Base-by-base conservation (phyloP, 2,888 invertebrate genomes). In the Philonicus albiceps region DNA sequence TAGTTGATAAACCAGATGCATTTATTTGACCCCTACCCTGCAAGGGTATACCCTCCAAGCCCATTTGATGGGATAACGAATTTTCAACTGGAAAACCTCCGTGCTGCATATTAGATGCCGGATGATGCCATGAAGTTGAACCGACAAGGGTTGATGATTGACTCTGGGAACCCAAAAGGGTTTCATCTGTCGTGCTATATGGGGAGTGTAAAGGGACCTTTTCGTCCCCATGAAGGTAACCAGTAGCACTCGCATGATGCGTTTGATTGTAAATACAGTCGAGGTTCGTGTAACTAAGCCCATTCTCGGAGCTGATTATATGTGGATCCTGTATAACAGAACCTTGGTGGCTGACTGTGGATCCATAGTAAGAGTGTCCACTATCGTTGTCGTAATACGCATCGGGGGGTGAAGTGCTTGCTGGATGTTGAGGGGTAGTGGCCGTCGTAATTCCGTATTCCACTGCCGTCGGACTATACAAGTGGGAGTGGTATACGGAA, bases 221-320 rank as follows among this genome's bases (percentile, higher is more conserved):
- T 92, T 88, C 92, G 85, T 92, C 92, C 55, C 91, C 92, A 86
- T 80, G 72, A 75, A 83, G 74, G 30, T 74, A 55, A 55, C 53
- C 75, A 40, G 76, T 72, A 31, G 64, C 40, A 76, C 76, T 64
- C 19, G 49, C 5, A 64, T 93, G 93, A 0, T 94, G 93, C 88
- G 94, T 93, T 87, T 91, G 93, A 87, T 94, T 93, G 74, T 94
- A 93, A 72, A 94, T 90, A 90, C 97, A 97, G 92, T 98, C 97
- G 89, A 98, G 93, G 91, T 97, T 97, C 0, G 97, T 97, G 91
- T 98, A 98, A 91, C 97, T 97, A 87, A 98, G 93, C 0, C 97
- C 97, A 72, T 97, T 95, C 90, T 97, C 97, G 0, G 96, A 96
- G 90, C 96, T 96, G 89, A 97, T 97, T 75, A 97, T 96, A 16